Evolutionary conservation across 2,888 invertebrate genomes (phyloP).

Genomic region (Drosophila percnosoma): DNA sequence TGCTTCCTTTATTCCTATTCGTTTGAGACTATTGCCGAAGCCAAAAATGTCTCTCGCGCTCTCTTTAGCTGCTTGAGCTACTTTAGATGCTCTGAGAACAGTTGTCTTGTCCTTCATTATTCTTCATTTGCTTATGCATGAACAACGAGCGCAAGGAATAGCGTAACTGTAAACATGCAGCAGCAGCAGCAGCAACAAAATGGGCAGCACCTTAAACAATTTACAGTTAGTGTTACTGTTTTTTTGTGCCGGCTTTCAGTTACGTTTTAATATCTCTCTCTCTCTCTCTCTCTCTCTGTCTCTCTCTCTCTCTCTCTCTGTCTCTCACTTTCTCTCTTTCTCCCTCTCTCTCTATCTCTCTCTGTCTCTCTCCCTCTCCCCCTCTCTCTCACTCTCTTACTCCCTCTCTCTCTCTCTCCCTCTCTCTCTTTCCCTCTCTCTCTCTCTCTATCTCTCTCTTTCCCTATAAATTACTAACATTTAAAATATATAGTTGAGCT

Average conservation of each 20-base stretch:
- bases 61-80: too few relatives aligned
- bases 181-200: neutral
- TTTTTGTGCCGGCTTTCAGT: neutral
- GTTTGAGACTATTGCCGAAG: too few relatives aligned
- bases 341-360: neutral
- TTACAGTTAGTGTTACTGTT: neutral
- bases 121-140: too few relatives aligned
- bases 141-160: neutral
- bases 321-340: too few relatives aligned
- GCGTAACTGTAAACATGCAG: neutral
- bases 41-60: too few relatives aligned
- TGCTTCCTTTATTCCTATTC: too few relatives aligned
- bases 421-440: too few relatives aligned
- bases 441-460: too few relatives aligned
- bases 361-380: too few relatives aligned
- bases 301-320: neutral
- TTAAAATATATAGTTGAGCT: neutral
- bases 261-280: neutral
- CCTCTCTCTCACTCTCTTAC: fast-evolving
- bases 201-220: neutral
- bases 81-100: too few relatives aligned
- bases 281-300: too few relatives aligned
- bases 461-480: neutral
- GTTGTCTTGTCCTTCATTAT: too few relatives aligned
- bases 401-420: fast-evolving